Evolutionary conservation across 2,113 vertebrate genomes (phyloP).

Genomic region (Corythaeola cristata): DNA sequence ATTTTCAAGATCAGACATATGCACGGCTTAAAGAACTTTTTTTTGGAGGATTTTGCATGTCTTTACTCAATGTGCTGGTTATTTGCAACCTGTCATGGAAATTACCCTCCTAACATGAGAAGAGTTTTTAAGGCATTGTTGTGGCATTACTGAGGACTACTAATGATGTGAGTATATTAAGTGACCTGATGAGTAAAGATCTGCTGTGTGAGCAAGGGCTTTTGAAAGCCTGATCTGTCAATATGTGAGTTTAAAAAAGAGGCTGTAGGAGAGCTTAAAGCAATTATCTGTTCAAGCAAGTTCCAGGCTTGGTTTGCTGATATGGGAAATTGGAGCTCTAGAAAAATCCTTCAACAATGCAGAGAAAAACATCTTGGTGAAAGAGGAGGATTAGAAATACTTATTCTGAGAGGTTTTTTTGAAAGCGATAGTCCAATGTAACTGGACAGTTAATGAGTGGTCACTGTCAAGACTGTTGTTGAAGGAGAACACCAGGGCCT

Average conservation of each 20-base stretch:
- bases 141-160: not conserved
- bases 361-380: rapidly evolving
- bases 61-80: not conserved
- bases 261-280: not conserved
- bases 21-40: not conserved
- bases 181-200: not conserved
- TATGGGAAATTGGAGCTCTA: not conserved
- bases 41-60: not conserved
- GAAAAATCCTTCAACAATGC: not conserved
- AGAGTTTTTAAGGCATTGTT: not conserved
- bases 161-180: not conserved
- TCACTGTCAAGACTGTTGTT: not conserved
- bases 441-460: not conserved
- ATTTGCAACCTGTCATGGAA: not conserved
- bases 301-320: not conserved
- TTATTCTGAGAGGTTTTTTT: not conserved
- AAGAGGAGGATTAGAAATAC: not conserved
- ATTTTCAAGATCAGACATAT: not conserved
- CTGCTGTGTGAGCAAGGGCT: not conserved
- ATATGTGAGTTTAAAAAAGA: not conserved
- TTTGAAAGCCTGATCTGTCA: not conserved
- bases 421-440: not conserved
- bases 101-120: not conserved
- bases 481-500: not conserved
- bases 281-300: not conserved